Evolutionary conservation across 2,888 invertebrate genomes (phyloP), one percentile per base, ranked within the genome.

Genomic region (Volucella inflata): DNA sequence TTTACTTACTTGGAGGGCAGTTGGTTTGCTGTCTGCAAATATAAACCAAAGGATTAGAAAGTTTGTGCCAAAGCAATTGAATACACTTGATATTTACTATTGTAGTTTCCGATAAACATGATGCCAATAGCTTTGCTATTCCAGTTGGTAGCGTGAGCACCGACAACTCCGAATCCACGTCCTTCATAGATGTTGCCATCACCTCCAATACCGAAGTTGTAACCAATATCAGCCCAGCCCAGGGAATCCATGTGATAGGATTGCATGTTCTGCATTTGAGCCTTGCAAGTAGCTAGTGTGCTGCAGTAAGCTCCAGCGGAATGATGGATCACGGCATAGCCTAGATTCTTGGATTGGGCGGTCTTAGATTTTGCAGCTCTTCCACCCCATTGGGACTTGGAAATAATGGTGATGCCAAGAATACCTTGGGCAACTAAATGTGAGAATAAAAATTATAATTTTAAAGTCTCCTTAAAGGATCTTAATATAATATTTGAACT

Each of bases 181-280:
- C 91, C 91, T 87, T 90, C 90, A 57, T 91, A 91, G 8, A 91
- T 89, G 46, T 89, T 89, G 62, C 90, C 91, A 87, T 91, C 91
- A 8, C 88, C 91, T 51, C 91, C 91, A 46, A 91, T 89, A 1
- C 88, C 88, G 87, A 90, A 91, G 62, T 89, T 90, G 76, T 91
- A 91, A 46, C 90, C 90, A 74, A 91, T 91, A 78, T 91, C 91
- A 11, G 87, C 82, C 90, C 90, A 91, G 59, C 89, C 89, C 76
- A 89, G 74, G n/a, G 88, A 81, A 50, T 89, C 88, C 89, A 91
- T 91, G 74, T 91, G 91, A 82, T 89, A 90, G 57, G 51, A 74
- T 84, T 91, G 91, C 74, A 91, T 91, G 78, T 88, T 89, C 67
- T 88, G 88, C 88, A 91, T 78, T 80, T 90, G 81, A 4, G 88